These are phyloP conservation scores for Caenorhabditis wallacei DNA, from an alignment of 2,888 invertebrate genomes.

Conservation along the genomic window DNA sequence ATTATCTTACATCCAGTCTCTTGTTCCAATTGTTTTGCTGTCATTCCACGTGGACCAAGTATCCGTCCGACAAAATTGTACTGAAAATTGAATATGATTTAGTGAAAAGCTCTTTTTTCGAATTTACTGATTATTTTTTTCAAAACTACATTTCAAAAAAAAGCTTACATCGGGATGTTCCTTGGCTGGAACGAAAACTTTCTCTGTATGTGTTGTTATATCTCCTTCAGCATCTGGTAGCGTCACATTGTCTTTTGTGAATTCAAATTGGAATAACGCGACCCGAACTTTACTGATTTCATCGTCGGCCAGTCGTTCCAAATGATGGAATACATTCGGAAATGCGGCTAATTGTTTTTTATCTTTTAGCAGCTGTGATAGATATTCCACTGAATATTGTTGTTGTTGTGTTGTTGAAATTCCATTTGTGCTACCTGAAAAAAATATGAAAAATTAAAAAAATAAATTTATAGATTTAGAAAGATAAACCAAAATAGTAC, in stretches of 20 bases:
- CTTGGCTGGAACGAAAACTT: slow-evolving; percentile 99
- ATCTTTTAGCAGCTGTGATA: slow-evolving; percentile 99
- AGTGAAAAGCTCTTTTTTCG: neutral
- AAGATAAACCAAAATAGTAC: too few relatives aligned
- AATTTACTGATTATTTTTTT: too few relatives aligned
- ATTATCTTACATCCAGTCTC: slow-evolving; percentile 99
- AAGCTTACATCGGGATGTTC: slow-evolving; percentile 98
- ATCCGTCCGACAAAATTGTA: slow-evolving; percentile 99
- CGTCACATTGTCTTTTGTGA: slow-evolving; percentile 87
- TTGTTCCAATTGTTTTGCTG: slow-evolving; percentile 99
- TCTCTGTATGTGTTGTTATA: slow-evolving; percentile 95
- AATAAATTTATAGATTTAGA: neutral
- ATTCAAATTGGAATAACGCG: slow-evolving; percentile 98
- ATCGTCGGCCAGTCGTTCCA: slow-evolving; percentile 99
- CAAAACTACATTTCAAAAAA: too few relatives aligned
- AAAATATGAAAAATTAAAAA: neutral
- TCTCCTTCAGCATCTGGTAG: slow-evolving; percentile 82
- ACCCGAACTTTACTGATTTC: slow-evolving; percentile 99
- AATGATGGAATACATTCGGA: slow-evolving; percentile 99
- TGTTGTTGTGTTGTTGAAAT: slow-evolving; percentile 53
- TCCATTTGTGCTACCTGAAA: slow-evolving; percentile 63
- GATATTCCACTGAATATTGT: slow-evolving; percentile 95
- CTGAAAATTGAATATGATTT: slow-evolving; percentile 89
- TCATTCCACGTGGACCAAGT: slow-evolving; percentile 99
- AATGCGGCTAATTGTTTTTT: slow-evolving; percentile 99